Evolutionary conservation across 1,140 invertebrate genomes (phyloP).

Genomic region (Caerostris extrusa): DNA sequence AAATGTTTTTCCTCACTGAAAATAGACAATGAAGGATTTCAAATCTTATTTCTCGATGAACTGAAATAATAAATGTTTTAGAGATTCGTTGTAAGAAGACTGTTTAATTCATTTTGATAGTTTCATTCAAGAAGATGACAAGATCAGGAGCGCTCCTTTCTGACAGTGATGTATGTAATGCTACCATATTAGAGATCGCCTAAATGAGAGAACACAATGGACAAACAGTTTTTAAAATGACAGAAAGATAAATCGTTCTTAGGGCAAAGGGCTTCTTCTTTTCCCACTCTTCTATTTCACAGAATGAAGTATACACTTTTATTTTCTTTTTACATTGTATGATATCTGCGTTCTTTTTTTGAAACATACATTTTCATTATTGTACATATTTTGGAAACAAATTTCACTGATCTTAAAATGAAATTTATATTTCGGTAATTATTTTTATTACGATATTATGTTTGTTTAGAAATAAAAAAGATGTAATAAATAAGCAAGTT

Average conservation of each 20-base stretch:
- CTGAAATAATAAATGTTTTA: not conserved
- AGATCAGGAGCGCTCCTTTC: not conserved
- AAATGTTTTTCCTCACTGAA: no score
- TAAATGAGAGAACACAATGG: slow-evolving; percentile 21
- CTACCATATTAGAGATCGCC: not conserved
- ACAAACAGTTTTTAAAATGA: slow-evolving; percentile 1
- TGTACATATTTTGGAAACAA: not conserved
- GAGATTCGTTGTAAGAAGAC: not conserved
- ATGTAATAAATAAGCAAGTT: not conserved
- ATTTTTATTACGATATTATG: not conserved
- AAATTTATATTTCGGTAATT: not conserved
- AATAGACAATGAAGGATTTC: no score
- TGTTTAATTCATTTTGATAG: not conserved
- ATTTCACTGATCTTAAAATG: not conserved
- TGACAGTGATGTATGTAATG: not conserved
- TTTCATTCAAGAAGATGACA: not conserved
- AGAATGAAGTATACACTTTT: not conserved
- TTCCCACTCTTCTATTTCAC: not conserved
- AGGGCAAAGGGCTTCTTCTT: not conserved
- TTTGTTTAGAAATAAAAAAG: not conserved
- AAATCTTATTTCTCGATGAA: no score
- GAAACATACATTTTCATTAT: not conserved
- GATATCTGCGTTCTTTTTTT: not conserved
- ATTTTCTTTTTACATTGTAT: not conserved
- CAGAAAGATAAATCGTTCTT: not conserved